Conservation (phyloP, 2,797 vertebrate genomes). For the Darevskia mixta region DNA sequence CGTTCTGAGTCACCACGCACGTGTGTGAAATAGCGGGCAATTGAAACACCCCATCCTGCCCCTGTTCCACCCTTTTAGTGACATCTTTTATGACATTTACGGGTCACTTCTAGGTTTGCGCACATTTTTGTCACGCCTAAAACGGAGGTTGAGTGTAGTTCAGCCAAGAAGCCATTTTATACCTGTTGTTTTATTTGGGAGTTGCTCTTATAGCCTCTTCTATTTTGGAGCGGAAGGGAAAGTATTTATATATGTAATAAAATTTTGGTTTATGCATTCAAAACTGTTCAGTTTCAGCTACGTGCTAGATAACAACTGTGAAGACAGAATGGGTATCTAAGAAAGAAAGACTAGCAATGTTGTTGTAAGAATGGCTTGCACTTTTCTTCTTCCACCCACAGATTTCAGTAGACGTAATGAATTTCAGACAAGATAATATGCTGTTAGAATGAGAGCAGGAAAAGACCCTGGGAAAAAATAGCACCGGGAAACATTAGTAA, state of each 20-base stretch:
- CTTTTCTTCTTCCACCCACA: conserved; percentile 7
- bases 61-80: too few species aligned
- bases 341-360: not conserved
- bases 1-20: too few species aligned
- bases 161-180: too few species aligned
- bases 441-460: not conserved
- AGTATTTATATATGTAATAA: not conserved
- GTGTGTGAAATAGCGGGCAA: too few species aligned
- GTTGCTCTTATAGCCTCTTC: not conserved
- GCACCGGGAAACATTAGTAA: conserved; percentile 11
- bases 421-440: conserved; percentile 3
- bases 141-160: too few species aligned
- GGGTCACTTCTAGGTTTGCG: too few species aligned
- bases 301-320: not conserved
- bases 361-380: not conserved
- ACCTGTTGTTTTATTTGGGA: not conserved
- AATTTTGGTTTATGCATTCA: not conserved
- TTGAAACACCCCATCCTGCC: too few species aligned
- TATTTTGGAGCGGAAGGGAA: not conserved
- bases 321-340: not conserved
- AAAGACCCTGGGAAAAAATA: not conserved
- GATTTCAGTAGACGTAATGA: conserved; percentile 2
- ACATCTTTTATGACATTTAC: too few species aligned
- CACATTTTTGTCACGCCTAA: too few species aligned
- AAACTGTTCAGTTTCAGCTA: not conserved